Conservation (phyloP, 2,113 vertebrate species). For the Camelus bactrianus region DNA sequence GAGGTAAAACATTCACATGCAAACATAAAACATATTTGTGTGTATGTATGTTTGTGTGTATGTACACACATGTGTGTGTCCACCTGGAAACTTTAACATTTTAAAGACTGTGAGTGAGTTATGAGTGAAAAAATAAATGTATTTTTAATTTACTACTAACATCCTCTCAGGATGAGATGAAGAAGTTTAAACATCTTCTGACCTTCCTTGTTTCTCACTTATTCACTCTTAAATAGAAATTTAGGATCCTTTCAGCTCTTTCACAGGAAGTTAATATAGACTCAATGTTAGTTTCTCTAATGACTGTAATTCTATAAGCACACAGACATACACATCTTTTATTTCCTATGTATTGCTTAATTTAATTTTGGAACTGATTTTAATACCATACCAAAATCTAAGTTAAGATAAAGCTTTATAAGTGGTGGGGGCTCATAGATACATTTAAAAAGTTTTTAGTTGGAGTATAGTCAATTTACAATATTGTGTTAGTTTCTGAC, state of each 20-base stretch:
- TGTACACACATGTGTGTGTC: neutral
- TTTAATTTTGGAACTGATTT: slow-evolving; percentile 11
- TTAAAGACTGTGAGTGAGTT: neutral
- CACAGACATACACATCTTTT: neutral
- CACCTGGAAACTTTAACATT: neutral
- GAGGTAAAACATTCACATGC: neutral
- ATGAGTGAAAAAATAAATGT: neutral
- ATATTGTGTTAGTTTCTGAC: too few relatives aligned
- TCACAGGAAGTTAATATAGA: neutral
- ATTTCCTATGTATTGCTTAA: neutral
- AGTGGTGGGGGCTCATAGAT: neutral
- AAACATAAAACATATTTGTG: neutral
- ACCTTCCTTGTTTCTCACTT: neutral
- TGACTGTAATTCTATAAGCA: neutral
- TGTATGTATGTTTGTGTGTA: neutral
- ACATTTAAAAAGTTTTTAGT: neutral
- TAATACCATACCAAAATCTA: neutral
- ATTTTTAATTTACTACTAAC: neutral
- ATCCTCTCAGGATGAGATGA: neutral
- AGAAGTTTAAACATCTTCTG: neutral
- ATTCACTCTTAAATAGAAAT: neutral
- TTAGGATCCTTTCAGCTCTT: slow-evolving; percentile 21
- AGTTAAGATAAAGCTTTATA: neutral
- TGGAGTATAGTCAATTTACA: too few relatives aligned
- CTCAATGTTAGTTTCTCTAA: neutral